Evolutionary conservation across 2,113 vertebrate species (phyloP).

Genomic region (Aphyosemion australe): DNA sequence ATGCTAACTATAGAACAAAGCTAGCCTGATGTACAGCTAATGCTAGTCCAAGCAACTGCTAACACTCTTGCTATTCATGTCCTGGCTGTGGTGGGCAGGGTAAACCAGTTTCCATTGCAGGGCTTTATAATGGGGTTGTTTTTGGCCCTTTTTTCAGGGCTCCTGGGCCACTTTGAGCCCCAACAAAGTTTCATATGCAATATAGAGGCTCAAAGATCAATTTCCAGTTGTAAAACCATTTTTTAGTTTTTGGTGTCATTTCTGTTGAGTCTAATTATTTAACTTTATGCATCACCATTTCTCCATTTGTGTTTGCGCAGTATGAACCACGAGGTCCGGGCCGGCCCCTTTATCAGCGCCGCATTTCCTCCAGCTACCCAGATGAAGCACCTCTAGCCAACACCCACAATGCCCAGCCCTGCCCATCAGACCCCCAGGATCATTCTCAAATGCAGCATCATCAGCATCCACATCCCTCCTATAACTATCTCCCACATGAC

Average conservation of each 20-base stretch:
- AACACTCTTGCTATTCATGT: no score
- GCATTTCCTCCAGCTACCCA: slow-evolving; percentile 94
- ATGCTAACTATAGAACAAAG: no score
- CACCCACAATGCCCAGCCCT: slow-evolving; percentile 81
- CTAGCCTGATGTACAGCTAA: no score
- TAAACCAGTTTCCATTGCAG: no score
- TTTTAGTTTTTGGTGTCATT: not conserved
- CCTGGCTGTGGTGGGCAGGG: no score
- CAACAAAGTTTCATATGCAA: no score
- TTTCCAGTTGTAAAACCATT: no score
- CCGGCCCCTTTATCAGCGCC: slow-evolving; percentile 98
- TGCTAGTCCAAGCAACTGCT: no score
- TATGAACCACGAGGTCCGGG: slow-evolving; percentile 99
- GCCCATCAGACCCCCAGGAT: slow-evolving; percentile 88
- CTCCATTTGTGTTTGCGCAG: slow-evolving; percentile 63
- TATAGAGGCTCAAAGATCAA: no score
- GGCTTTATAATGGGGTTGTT: no score
- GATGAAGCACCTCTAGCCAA: slow-evolving; percentile 68
- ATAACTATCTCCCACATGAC: slow-evolving; percentile 88
- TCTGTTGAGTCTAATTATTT: not conserved
- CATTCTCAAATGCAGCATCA: slow-evolving; percentile 85
- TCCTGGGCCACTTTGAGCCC: no score
- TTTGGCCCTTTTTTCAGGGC: no score
- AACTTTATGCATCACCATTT: not conserved
- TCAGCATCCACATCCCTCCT: slow-evolving; percentile 82